Base-by-base conservation (phyloP, 1,140 invertebrate genomes). In the Drosophila persimilis region DNA sequence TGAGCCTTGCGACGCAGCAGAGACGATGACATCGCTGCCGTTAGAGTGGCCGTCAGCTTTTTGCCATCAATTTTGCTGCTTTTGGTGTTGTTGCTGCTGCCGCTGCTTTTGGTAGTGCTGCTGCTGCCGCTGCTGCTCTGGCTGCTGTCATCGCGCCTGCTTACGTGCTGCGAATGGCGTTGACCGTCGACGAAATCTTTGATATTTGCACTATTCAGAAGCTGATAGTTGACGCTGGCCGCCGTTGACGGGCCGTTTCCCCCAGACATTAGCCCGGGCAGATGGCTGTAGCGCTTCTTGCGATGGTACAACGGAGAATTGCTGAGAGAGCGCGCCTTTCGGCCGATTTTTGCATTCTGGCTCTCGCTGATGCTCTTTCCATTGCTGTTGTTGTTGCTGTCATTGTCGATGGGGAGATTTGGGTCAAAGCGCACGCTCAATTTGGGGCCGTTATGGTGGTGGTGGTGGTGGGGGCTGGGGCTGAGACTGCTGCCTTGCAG, bases 101-200 rank as follows among this genome's bases (percentile, higher is more conserved):
- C 29, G 44, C 29, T 76, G 47, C 41, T 46, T 41, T 39, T 62
- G 52, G 17, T 60, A 31, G 48, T 44, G 4, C 13, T 43, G 43
- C 24, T 57, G 51, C 11, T 43, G 43, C 24, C 53, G 51, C 11
- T 66, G 45, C 26, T 65, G 48, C 47, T 71, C 22, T 43, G 60
- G 48, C n/a, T 47, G 59, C 50, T 79, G 63, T 86, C 83, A 66
- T 90, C 89, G 65, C 89, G 81, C 51, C 89, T 72, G 74, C 89
- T 90, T 76, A 90, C 89, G 89, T 90, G 85, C 63, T 86, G 73
- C 47, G 89, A 86, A 51, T 89, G 69, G 15, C 76, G 75, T 86
- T 86, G 70, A 45, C 89, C 89, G 47, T 90, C 89, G 4, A 73
- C 48, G 48, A 88, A 52, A 79, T 88, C 83, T 43, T 80, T 56